Evolutionary conservation across 2,113 vertebrate genomes (phyloP).

Genomic region (Herpetotheres cachinnans): DNA sequence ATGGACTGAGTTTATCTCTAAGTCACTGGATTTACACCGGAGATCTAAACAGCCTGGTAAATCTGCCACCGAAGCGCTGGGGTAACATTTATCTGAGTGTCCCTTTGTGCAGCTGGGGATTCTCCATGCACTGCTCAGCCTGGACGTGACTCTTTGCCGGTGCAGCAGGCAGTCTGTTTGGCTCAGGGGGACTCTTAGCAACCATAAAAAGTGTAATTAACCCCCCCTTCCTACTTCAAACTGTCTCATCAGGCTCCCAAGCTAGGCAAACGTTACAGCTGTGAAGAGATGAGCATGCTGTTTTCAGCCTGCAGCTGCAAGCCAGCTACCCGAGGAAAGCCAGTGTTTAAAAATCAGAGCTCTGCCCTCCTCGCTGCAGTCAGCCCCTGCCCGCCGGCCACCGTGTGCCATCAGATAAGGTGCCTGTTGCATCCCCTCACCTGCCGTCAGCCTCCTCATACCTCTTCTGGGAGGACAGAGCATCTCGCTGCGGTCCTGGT

Average conservation of each 20-base stretch:
- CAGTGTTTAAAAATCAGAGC: not conserved
- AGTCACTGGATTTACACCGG: conserved; percentile 22
- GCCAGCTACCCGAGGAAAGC: not conserved
- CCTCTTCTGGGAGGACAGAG: not conserved
- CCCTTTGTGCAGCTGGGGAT: not conserved
- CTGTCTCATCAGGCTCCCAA: conserved; percentile 9
- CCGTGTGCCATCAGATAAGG: not conserved
- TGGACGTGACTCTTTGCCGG: not conserved
- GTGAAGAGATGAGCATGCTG: not conserved
- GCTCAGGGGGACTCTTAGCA: conserved; percentile 41
- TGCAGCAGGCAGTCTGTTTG: not conserved
- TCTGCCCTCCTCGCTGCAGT: not conserved
- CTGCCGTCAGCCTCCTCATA: not conserved
- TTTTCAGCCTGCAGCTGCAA: conserved; percentile 28
- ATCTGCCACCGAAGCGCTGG: not conserved
- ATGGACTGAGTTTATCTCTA: not conserved
- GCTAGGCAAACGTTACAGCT: not conserved
- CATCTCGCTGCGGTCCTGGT: not conserved
- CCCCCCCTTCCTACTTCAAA: not conserved
- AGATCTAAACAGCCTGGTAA: conserved; percentile 9
- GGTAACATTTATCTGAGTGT: not conserved
- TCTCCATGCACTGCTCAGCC: not conserved
- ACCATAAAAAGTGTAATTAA: conserved; percentile 57
- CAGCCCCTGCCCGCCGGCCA: not conserved
- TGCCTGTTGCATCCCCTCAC: not conserved